Conservation (phyloP, 1,140 invertebrate species). For the Pinna nobilis region DNA sequence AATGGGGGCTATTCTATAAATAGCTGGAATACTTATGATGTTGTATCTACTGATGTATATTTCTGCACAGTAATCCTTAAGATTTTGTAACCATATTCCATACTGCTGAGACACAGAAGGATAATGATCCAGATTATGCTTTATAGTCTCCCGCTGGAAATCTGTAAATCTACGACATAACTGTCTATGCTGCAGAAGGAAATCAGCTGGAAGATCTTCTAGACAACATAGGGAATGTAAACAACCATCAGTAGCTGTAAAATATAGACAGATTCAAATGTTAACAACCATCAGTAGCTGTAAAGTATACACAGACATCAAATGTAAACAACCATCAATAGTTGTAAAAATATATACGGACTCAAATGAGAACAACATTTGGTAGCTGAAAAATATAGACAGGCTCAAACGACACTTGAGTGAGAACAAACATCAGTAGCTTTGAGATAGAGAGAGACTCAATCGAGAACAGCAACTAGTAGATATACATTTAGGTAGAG, state of each 20-base stretch:
- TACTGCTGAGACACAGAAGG: constrained; percentile 10
- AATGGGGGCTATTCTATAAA: constrained; percentile 21
- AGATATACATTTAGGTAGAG: not conserved
- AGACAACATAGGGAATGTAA: constrained; percentile 77
- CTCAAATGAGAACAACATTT: not conserved
- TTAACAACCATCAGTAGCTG: constrained; percentile 53
- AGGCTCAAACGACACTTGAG: not conserved
- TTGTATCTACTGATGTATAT: constrained; percentile 30
- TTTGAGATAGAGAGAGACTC: constrained; percentile 61
- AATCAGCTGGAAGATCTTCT: constrained; percentile 80
- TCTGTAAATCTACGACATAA: constrained; percentile 73
- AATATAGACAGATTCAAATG: constrained; percentile 29
- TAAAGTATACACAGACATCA: constrained; percentile 28
- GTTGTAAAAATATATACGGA: not conserved
- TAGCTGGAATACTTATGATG: constrained; percentile 23
- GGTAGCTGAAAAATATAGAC: constrained; percentile 23
- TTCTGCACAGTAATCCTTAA: constrained; percentile 49
- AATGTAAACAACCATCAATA: constrained; percentile 9
- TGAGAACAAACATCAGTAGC: not conserved
- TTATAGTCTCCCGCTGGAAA: constrained; percentile 60
- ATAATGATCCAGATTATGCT: constrained; percentile 57
- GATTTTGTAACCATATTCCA: not conserved
- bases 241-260: constrained; percentile 53
- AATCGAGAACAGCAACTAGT: constrained; percentile 10
- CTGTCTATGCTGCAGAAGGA: constrained; percentile 81